A percentile compares a stretch with the other conserved stretches of the same genome.
phyloP scores from a whole-genome alignment of 2,888 invertebrate genomes.

The Anagyrus pseudococci region DNA sequence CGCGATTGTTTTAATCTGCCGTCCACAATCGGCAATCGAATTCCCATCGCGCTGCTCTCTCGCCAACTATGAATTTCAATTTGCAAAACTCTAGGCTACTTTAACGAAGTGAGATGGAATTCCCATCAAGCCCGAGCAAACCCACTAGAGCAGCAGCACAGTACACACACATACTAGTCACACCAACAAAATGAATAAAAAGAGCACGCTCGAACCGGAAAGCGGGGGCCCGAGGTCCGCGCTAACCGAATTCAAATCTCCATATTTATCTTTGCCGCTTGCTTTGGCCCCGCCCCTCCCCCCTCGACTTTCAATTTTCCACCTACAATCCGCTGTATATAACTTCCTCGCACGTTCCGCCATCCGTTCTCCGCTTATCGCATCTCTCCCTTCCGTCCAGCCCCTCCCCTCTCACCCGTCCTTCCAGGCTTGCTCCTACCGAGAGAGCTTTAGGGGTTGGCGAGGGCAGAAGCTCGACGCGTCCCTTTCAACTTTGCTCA shows the following conservation, averaged over 20 bases:
- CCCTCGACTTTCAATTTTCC: constrained; percentile 8
- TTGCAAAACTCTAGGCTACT: neutral
- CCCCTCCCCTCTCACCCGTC: constrained; percentile 16
- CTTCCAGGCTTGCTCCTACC: constrained; percentile 15
- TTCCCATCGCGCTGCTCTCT: too few relatives aligned
- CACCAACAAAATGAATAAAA: too few relatives aligned
- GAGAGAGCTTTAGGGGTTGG: too few relatives aligned
- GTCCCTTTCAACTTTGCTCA: constrained; percentile 41
- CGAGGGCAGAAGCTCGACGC: too few relatives aligned
- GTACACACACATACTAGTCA: too few relatives aligned
- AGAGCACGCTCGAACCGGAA: too few relatives aligned
- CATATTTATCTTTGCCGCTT: constrained; percentile 8
- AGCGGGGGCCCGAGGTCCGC: neutral
- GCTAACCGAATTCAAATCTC: neutral
- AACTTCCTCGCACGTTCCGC: neutral
- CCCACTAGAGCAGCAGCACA: too few relatives aligned
- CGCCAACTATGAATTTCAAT: neutral
- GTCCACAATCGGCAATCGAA: too few relatives aligned
- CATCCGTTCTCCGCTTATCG: neutral
- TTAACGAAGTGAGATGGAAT: neutral
- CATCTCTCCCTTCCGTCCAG: neutral
- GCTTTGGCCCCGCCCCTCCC: too few relatives aligned
- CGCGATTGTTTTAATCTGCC: too few relatives aligned
- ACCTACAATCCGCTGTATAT: neutral
- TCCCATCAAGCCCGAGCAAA: neutral